These are phyloP conservation scores for Emydoidea blandingii DNA, from an alignment of 2,797 vertebrate species.

Conservation along the genomic window DNA sequence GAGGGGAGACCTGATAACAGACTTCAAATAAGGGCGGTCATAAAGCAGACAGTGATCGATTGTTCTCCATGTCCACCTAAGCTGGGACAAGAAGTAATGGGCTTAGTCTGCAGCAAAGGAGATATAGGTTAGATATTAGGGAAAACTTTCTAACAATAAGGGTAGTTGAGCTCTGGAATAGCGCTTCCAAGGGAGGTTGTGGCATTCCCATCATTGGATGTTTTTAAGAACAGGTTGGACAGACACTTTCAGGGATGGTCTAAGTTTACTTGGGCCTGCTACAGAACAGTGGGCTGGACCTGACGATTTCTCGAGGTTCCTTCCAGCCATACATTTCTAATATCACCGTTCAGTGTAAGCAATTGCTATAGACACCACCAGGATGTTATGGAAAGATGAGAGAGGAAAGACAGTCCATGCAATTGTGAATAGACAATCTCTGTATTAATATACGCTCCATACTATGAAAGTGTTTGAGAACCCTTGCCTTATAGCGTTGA, in stretches of 20 bases:
- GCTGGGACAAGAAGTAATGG: too few species aligned
- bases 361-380: neutral
- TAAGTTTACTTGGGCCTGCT: neutral
- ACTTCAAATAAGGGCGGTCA: too few species aligned
- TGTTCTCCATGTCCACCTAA: too few species aligned
- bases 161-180: neutral
- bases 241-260: neutral
- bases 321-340: neutral
- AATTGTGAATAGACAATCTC: slow-evolving; percentile 1
- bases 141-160: neutral
- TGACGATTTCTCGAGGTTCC: neutral
- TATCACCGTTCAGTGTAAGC: neutral
- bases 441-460: slow-evolving; percentile 10
- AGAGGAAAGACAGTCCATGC: neutral
- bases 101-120: too few species aligned
- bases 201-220: neutral
- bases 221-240: neutral
- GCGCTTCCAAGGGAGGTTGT: neutral
- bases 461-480: slow-evolving; percentile 35
- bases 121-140: too few species aligned
- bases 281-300: neutral
- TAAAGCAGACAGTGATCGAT: too few species aligned
- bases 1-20: neutral
- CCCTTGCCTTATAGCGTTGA: slow-evolving; percentile 8
- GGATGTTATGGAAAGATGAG: neutral